Base-by-base conservation (phyloP, 2,888 invertebrate genomes). In the Orthonychiurus folsomi region DNA sequence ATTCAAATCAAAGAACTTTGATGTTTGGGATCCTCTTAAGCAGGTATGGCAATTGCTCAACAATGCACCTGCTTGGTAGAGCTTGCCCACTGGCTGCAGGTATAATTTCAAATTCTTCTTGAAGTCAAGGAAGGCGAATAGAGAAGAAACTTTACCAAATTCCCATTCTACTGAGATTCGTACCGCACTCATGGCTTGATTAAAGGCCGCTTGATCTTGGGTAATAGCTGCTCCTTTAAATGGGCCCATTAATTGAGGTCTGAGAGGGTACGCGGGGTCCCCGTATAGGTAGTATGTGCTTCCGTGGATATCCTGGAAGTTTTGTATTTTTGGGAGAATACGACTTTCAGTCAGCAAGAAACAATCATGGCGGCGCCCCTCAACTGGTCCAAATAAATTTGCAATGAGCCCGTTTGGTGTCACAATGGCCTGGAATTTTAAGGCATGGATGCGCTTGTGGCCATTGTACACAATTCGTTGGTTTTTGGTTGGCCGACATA, bases 391-490 rank as follows among this genome's bases (percentile, higher is more conserved):
- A 57, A 28, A 55, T 25, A 61, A 20, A 50, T 50, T 15, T 2
- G 55, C 61, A 5, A 61, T 50, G 23, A 61, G 9, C 2, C 61
- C 61, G 56, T 61, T 57, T 23, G 61, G 61, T 20, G 25, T 25
- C 2, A 57, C 48, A 24, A 61, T 27, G 9, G 56, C 48, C 21
- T 61, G 61, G 27, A 50, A 61, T 21, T 61, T 61, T 26, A 61
- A 21, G 2, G 27, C 61, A 50, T 61, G 61, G 25, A 26, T 20
- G 12, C 61, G 23, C 27, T 57, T 56, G n/a, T 61, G 61, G 12
- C 61, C 61, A 26, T 57, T 61, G 24, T 56, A 61, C 3, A 18
- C 26, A 18, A 37, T 25, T 24, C 15, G 3, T 25, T 59, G 59
- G 47, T 50, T 24, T 50, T 50, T 23, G 9, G 15, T 48, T 48